Evolutionary conservation across 2,113 vertebrate species (phyloP).

Genomic region (Neogale vison): DNA sequence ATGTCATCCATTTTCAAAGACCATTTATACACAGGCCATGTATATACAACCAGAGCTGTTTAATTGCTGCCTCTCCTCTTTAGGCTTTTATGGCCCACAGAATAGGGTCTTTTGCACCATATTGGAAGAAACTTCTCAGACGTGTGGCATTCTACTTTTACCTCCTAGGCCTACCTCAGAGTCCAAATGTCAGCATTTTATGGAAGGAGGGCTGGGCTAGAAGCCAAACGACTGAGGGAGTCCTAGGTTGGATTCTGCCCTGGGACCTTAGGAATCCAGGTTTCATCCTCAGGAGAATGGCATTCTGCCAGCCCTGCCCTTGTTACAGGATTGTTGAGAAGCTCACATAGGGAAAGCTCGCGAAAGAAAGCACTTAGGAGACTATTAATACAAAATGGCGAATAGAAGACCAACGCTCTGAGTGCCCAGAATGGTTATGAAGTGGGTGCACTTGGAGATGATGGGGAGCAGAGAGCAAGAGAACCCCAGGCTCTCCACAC

Average conservation of each 20-base stretch:
- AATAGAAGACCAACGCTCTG: background rate
- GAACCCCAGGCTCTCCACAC: background rate
- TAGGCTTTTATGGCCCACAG: background rate
- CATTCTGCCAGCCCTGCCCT: background rate
- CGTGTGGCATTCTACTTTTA: constrained; percentile 53
- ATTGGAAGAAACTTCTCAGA: constrained; percentile 47
- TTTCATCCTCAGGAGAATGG: constrained; percentile 3
- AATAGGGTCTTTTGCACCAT: constrained; percentile 32
- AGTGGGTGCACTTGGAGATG: background rate
- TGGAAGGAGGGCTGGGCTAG: constrained; percentile 17
- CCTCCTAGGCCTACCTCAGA: background rate
- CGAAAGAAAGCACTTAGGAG: background rate
- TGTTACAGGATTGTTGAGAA: background rate
- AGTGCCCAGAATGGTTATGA: background rate
- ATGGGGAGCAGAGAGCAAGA: background rate
- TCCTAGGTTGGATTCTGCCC: constrained; percentile 10
- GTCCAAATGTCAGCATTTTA: constrained; percentile 61
- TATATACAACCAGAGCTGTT: background rate
- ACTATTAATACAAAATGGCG: background rate
- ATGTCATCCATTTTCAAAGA: background rate
- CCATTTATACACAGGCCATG: background rate
- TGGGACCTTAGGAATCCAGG: constrained; percentile 23
- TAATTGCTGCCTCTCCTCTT: background rate
- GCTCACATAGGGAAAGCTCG: background rate
- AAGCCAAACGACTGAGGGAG: background rate